phyloP scores from a whole-genome alignment of 1,140 invertebrate species.

The Leptoteleia sp. region DNA sequence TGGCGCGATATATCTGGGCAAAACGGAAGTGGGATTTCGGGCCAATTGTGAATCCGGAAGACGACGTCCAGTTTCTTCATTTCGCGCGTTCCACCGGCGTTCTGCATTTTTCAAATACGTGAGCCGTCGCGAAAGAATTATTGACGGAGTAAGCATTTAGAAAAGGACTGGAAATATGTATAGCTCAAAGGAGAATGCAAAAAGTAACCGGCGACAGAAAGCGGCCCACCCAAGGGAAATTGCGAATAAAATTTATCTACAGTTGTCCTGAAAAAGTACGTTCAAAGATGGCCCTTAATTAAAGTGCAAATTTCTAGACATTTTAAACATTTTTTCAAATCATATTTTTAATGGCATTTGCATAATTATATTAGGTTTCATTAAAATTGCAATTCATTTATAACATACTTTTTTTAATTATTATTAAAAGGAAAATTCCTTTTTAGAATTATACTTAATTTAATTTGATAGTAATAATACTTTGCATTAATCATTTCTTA shows the following conservation, averaged over 20 bases:
- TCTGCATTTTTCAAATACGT: slow-evolving; percentile 63
- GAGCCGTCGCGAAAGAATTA: slow-evolving; percentile 56
- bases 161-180: slow-evolving; percentile 39
- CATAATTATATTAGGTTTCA: too few relatives aligned
- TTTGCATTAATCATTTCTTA: too few relatives aligned
- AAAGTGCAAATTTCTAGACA: slow-evolving; percentile 1
- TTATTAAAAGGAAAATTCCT: too few relatives aligned
- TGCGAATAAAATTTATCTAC: slow-evolving; percentile 44
- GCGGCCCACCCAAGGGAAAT: slow-evolving; percentile 40
- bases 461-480: too few relatives aligned
- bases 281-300: slow-evolving; percentile 16
- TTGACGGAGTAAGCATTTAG: slow-evolving; percentile 49
- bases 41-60: slow-evolving; percentile 61
- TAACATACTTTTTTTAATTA: too few relatives aligned
- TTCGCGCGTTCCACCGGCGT: slow-evolving; percentile 46
- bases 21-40: slow-evolving; percentile 59
- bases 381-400: too few relatives aligned
- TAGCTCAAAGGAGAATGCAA: slow-evolving; percentile 18
- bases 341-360: too few relatives aligned
- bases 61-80: slow-evolving; percentile 64
- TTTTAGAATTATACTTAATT: too few relatives aligned
- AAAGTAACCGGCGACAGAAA: too few relatives aligned
- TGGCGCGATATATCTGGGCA: slow-evolving; percentile 47
- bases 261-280: slow-evolving; percentile 21
- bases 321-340: too few relatives aligned